Evolutionary conservation across 2,797 vertebrate genomes (phyloP).

Genomic region (Sebastiscus tertius): DNA sequence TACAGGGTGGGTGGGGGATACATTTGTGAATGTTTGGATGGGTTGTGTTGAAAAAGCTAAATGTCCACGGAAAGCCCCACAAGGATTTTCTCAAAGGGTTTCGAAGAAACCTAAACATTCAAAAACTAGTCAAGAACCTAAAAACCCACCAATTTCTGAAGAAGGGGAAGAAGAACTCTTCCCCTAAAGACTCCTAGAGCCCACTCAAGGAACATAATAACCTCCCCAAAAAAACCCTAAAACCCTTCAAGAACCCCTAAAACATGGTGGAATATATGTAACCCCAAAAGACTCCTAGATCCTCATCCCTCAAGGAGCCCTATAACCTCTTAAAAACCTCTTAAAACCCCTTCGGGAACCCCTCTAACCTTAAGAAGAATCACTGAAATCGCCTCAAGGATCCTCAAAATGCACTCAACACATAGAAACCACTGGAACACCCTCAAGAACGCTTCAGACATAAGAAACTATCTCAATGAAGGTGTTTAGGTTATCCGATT

Average conservation of each 20-base stretch:
- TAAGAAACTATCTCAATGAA: too few species aligned
- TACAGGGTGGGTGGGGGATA: too few species aligned
- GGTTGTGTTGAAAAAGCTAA: too few species aligned
- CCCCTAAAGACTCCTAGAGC: too few species aligned
- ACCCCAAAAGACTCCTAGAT: not conserved
- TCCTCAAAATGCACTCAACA: not conserved
- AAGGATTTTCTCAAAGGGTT: not conserved
- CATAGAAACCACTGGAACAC: too few species aligned
- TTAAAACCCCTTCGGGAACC: not conserved
- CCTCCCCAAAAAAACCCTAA: not conserved
- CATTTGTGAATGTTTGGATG: too few species aligned
- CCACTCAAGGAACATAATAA: too few species aligned
- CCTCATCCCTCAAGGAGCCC: not conserved
- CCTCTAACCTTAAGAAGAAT: not conserved
- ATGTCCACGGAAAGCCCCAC: not conserved
- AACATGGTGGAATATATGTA: not conserved
- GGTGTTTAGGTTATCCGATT: too few species aligned
- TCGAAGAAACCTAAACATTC: not conserved
- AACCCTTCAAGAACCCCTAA: not conserved
- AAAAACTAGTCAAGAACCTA: not conserved
- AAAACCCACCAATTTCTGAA: not conserved
- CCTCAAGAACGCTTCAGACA: not conserved
- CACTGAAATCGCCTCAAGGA: not conserved
- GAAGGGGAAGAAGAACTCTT: not conserved
- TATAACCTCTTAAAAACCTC: not conserved